Evolutionary conservation across 2,888 invertebrate genomes (phyloP).

Genomic region (Oligia latruncula): DNA sequence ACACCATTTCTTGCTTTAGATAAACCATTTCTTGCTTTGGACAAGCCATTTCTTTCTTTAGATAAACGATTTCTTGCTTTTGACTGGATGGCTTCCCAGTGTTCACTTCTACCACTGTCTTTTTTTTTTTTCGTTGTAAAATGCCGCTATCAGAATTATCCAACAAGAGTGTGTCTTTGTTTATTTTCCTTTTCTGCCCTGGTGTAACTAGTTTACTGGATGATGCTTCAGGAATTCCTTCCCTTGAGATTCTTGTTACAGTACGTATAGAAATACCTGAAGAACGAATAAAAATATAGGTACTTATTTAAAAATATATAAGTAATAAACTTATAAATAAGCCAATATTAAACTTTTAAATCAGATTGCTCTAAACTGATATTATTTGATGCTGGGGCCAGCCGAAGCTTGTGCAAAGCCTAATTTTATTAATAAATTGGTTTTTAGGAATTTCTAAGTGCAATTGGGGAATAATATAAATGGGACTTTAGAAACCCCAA

Average conservation of each 20-base stretch:
- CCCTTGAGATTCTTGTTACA: slow-evolving; percentile 27
- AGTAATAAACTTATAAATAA: neutral
- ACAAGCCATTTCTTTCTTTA: neutral
- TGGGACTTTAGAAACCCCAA: neutral
- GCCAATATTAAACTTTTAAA: neutral
- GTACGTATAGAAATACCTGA: slow-evolving; percentile 30
- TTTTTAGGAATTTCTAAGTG: neutral
- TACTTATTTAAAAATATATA: no score
- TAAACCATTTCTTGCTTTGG: neutral
- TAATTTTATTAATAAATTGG: neutral
- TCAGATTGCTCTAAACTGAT: neutral
- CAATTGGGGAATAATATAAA: neutral
- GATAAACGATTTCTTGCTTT: slow-evolving; percentile 1
- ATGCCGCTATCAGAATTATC: slow-evolving; percentile 4
- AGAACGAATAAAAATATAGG: neutral
- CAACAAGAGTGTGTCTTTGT: slow-evolving; percentile 12
- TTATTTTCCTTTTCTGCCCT: slow-evolving; percentile 9
- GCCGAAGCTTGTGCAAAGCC: neutral
- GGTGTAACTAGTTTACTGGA: slow-evolving; percentile 16
- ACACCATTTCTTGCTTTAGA: neutral
- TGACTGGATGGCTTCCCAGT: neutral
- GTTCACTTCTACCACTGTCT: neutral
- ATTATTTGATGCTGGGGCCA: neutral
- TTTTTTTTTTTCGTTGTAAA: slow-evolving; percentile 15
- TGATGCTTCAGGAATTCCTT: slow-evolving; percentile 21